Percentiles rank a stretch among this genome's conserved stretches.
These are phyloP conservation scores for Chaetodon trifasciatus DNA, from an alignment of 2,797 vertebrate species.

Conservation along the genomic window DNA sequence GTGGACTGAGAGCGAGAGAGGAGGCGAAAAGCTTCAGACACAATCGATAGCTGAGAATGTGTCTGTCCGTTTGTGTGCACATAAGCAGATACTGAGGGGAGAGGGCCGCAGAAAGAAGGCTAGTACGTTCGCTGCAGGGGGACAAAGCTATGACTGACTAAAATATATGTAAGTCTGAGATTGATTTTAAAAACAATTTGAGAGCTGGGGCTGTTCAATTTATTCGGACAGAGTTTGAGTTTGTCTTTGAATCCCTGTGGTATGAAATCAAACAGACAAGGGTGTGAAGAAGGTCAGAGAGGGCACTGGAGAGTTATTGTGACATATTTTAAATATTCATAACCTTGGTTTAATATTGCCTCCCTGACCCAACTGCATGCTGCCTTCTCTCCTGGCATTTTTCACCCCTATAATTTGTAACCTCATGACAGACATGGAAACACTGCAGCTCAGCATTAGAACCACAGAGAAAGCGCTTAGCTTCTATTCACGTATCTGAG, in stretches of 20 bases:
- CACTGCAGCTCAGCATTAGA: background rate
- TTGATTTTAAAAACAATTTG: constrained; percentile 12
- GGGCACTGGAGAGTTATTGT: constrained; percentile 11
- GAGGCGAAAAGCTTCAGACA: constrained; percentile 50
- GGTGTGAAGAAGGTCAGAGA: constrained; percentile 35
- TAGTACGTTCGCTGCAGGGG: constrained; percentile 25
- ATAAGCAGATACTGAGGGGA: background rate
- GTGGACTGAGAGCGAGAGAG: constrained; percentile 10
- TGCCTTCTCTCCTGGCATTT: background rate
- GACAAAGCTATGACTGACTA: background rate
- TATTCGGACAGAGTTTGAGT: constrained; percentile 8
- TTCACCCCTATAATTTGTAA: constrained; percentile 33
- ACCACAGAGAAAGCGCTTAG: constrained; percentile 16
- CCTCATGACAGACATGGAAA: constrained; percentile 27
- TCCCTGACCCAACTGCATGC: background rate
- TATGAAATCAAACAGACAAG: constrained; percentile 30
- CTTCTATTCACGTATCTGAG: constrained; percentile 18
- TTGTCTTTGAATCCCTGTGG: constrained; percentile 19
- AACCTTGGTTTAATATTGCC: constrained; percentile 27
- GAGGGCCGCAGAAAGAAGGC: background rate
- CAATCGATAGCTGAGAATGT: constrained; percentile 46
- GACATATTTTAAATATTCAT: constrained; percentile 38
- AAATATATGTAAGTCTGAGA: background rate
- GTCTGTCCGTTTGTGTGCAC: constrained; percentile 14
- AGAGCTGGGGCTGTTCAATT: constrained; percentile 14